Percentiles rank a stretch among this genome's conserved stretches.
Conservation (phyloP, 2,797 vertebrate genomes). For the Melanotaenia boesemani region DNA sequence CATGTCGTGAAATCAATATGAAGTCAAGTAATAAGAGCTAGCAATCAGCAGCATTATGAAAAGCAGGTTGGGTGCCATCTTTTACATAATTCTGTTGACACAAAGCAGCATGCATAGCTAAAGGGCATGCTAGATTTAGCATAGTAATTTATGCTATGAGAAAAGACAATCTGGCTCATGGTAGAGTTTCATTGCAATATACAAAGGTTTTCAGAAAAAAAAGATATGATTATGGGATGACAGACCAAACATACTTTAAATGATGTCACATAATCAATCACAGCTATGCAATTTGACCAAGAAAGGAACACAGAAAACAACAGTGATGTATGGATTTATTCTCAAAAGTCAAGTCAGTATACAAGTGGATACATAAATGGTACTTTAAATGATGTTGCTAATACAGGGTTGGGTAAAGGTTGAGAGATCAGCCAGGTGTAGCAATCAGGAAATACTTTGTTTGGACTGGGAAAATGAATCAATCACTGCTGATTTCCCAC, state of each 20-base stretch:
- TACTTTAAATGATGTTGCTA: neutral
- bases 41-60: conserved; percentile 58
- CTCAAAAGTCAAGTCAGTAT: neutral
- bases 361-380: neutral
- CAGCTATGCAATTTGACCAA: neutral
- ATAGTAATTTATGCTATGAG: conserved; percentile 41
- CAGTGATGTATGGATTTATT: neutral
- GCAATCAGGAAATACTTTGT: neutral
- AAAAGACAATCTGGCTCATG: conserved; percentile 40
- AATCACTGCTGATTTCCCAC: conserved; percentile 3
- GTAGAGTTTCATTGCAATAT: conserved; percentile 20
- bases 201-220: conserved; percentile 25
- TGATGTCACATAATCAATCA: neutral
- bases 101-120: conserved; percentile 50
- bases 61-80: conserved; percentile 44
- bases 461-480: conserved; percentile 5
- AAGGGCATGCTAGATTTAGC: conserved; percentile 63
- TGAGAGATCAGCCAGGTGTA: neutral
- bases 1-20: conserved; percentile 75
- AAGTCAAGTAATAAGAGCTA: conserved; percentile 63
- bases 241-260: neutral
- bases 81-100: conserved; percentile 60
- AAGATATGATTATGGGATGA: neutral
- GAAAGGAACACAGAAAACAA: neutral
- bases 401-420: neutral